Evolutionary conservation across 2,888 invertebrate species (phyloP).

Genomic region (Embidobia sp.): DNA sequence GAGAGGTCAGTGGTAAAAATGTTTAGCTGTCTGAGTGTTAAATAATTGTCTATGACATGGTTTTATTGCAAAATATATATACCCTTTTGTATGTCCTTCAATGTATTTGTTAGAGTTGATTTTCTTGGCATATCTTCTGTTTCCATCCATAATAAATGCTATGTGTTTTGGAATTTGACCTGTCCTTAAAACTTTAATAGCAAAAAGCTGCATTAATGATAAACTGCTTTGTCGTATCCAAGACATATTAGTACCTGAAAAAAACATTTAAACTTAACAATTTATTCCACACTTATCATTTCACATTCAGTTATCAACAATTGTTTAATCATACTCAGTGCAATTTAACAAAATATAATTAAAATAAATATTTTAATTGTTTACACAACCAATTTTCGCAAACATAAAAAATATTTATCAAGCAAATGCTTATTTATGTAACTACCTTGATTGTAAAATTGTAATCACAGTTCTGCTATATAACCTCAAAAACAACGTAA

Average conservation of each 20-base stretch:
- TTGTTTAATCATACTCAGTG: no score
- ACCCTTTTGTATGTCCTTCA: constrained; percentile 93
- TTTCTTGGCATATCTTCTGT: constrained; percentile 94
- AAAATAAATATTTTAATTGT: no score
- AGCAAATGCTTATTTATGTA: no score
- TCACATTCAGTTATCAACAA: background rate
- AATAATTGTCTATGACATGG: no score
- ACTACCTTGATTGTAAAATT: no score
- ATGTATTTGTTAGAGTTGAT: constrained; percentile 86
- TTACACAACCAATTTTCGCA: no score
- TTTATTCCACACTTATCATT: background rate
- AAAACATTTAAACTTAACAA: background rate
- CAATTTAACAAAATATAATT: no score
- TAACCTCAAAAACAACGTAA: no score
- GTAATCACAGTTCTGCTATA: no score
- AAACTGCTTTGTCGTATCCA: constrained; percentile 91
- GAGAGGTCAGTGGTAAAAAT: no score
- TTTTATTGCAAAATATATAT: constrained; percentile 31
- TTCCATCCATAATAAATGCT: constrained; percentile 99
- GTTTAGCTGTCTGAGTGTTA: no score
- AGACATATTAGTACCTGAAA: constrained; percentile 82
- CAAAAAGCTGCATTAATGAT: constrained; percentile 89
- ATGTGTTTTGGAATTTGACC: constrained; percentile 95
- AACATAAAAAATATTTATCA: no score
- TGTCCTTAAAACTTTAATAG: constrained; percentile 88